phyloP scores from a whole-genome alignment of 2,113 vertebrate genomes.

The Nansenia antarctica region DNA sequence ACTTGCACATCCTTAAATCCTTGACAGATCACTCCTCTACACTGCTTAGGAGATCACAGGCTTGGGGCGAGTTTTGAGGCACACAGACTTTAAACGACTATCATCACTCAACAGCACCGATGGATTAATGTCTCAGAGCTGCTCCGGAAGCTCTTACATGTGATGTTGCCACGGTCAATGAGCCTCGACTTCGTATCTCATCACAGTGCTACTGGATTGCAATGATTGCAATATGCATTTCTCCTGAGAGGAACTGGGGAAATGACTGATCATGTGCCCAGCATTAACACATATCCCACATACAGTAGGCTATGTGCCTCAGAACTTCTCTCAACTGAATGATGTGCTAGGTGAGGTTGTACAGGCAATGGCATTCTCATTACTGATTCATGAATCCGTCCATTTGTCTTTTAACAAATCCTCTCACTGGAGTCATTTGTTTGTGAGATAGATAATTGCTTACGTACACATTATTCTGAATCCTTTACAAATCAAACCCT shows the following conservation, averaged over 20 bases:
- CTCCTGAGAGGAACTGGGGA: not conserved
- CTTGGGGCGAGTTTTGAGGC: not conserved
- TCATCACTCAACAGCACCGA: not conserved
- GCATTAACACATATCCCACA: not conserved
- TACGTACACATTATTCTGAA: too few species aligned
- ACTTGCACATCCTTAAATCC: not conserved
- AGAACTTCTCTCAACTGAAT: not conserved
- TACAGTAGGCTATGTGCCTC: too few species aligned
- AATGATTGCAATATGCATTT: not conserved
- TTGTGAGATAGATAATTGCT: too few species aligned
- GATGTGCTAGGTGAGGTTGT: constrained; percentile 26
- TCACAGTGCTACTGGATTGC: not conserved
- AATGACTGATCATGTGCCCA: not conserved
- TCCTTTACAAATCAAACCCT: too few species aligned
- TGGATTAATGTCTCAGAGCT: not conserved
- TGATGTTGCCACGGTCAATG: too few species aligned
- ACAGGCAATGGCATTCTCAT: constrained; percentile 42
- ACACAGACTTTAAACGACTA: not conserved
- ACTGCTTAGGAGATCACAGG: not conserved
- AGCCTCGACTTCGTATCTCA: too few species aligned
- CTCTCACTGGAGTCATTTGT: constrained; percentile 11
- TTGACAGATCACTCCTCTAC: not conserved
- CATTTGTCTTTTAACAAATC: constrained; percentile 37
- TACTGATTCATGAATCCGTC: constrained; percentile 23
- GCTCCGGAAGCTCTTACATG: too few species aligned